Base-by-base conservation (phyloP, 2,113 vertebrate genomes). In the Scytalopus superciliaris region DNA sequence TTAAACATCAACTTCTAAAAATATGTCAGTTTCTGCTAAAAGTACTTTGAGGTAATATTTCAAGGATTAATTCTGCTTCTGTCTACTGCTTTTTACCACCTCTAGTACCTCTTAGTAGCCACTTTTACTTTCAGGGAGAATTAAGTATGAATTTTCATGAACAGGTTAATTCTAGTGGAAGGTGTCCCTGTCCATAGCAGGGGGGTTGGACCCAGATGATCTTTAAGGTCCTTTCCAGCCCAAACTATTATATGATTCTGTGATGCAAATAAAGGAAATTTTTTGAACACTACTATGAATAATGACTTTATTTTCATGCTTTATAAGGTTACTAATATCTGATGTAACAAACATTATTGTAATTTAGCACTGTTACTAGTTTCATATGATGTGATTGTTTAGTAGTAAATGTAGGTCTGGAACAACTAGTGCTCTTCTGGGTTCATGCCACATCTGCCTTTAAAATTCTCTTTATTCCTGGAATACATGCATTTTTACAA, bases 381-480 rank as follows among this genome's bases (percentile, higher is more conserved):
- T 96, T 86, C 92, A 52, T 75, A 44, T 93, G 74, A 93, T 47
- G 8, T 70, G 90, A 94, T 95, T 96, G 49, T 87, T 95, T 78
- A 92, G 89, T 86, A 90, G 62, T 82, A 93, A 86, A 68, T 70
- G 49, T 93, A 52, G 87, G 92, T 84, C 77, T 95, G 74, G 68
- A 94, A 89, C 77, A 97, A 85, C 89, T 92, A 91, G 37, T 3
- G 7, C 66, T 96, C 27, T 93, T 94, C 83, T 93, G 44, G 63
- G 83, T 93, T 90, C 75, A 37, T 97, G 55, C 49, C 78, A 84
- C 28, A 49, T 72, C 52, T 85, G 60, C 88, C 40, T 95, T 94
- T 95, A 95, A 95, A 96, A 60, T 96, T 96, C 72, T 91, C 79
- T 95, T 85, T 87, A 68, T 84, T 96, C 87, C 60, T 79, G 93